A percentile compares a stretch with the other conserved stretches of the same genome.
These are phyloP conservation scores for Coryphaenoides rupestris DNA, from an alignment of 2,113 vertebrate genomes.

Conservation along the genomic window DNA sequence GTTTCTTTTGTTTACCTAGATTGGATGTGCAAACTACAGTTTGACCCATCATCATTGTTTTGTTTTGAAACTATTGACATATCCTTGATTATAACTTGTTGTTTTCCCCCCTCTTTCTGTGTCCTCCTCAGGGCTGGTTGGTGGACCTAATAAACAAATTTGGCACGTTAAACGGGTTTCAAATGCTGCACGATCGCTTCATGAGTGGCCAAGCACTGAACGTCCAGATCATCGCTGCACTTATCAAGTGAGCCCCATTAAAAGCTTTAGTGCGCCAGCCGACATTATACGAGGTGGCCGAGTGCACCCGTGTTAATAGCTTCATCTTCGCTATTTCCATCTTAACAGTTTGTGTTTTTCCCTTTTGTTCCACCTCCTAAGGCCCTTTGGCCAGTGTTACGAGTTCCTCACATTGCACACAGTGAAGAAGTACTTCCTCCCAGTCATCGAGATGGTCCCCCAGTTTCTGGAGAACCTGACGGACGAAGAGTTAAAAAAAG, in stretches of 20 bases:
- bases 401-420: constrained; percentile 98
- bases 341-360: constrained; percentile 5
- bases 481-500: constrained; percentile 98
- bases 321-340: background rate
- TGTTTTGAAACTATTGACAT: too few relatives aligned
- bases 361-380: constrained; percentile 50
- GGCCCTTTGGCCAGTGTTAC: constrained; percentile 99
- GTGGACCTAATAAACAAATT: constrained; percentile 99
- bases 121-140: constrained; percentile 88
- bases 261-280: background rate
- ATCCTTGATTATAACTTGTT: too few relatives aligned
- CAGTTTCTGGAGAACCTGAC: constrained; percentile 99
- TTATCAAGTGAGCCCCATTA: constrained; percentile 90
- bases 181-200: constrained; percentile 98
- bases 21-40: too few relatives aligned
- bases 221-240: constrained; percentile 99
- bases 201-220: constrained; percentile 97
- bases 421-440: constrained; percentile 99
- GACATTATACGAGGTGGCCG: background rate
- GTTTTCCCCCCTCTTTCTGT: constrained; percentile 13
- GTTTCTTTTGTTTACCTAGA: too few relatives aligned
- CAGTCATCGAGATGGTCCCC: constrained; percentile 99
- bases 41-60: too few relatives aligned
- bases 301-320: background rate
- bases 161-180: constrained; percentile 98